Evolutionary conservation across 2,113 vertebrate species (phyloP).

Genomic region (Zootoca vivipara): DNA sequence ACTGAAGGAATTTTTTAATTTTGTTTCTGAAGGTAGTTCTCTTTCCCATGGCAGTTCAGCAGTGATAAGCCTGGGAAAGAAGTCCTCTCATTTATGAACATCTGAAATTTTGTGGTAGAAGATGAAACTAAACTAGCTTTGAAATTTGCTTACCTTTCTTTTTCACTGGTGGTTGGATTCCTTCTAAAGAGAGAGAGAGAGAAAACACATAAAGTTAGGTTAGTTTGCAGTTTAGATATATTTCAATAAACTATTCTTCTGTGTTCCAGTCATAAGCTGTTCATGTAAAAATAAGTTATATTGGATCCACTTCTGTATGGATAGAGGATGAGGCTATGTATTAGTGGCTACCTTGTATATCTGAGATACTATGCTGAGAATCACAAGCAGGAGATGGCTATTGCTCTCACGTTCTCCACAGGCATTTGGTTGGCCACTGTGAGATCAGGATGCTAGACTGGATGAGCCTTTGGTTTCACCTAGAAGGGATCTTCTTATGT

Average conservation of each 20-base stretch:
- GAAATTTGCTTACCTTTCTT: slow-evolving; percentile 7
- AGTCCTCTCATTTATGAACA: background rate
- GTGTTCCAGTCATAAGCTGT: background rate
- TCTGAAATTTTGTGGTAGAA: background rate
- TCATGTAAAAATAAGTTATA: background rate
- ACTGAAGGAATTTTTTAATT: too few relatives aligned
- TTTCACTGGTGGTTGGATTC: slow-evolving; percentile 13
- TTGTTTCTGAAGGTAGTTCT: background rate
- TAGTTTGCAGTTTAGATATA: background rate
- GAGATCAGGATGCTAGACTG: too few relatives aligned
- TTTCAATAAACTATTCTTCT: background rate
- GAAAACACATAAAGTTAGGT: background rate
- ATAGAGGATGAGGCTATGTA: too few relatives aligned
- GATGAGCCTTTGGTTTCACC: too few relatives aligned
- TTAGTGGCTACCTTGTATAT: too few relatives aligned
- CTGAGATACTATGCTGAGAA: too few relatives aligned
- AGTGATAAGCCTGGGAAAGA: background rate
- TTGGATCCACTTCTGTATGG: background rate
- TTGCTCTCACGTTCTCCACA: too few relatives aligned
- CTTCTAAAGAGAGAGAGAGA: background rate
- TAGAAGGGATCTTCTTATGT: too few relatives aligned
- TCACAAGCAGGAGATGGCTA: too few relatives aligned
- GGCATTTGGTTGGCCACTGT: too few relatives aligned
- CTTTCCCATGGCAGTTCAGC: background rate
- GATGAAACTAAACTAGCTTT: slow-evolving; percentile 22